Conservation (phyloP, 2,888 invertebrate species). For the Macrophya annulata region DNA sequence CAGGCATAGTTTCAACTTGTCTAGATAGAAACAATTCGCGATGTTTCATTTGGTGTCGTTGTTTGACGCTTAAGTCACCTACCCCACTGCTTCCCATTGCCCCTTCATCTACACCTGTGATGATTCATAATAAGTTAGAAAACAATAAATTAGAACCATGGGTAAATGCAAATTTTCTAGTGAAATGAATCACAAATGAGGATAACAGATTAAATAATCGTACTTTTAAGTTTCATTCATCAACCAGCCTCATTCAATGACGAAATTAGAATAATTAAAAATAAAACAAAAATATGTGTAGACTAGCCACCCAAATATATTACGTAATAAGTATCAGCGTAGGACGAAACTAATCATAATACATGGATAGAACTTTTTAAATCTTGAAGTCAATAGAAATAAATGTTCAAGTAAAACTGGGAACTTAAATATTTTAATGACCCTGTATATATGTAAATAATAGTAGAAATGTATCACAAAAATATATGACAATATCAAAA, state of each 20-base stretch:
- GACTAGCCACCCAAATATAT: neutral
- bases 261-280: constrained; percentile 64
- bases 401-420: neutral
- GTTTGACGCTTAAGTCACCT: constrained; percentile 89
- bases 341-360: neutral
- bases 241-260: neutral
- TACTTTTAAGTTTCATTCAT: neutral
- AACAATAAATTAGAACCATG: neutral
- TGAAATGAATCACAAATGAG: neutral
- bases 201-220: neutral
- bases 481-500: neutral
- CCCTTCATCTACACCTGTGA: constrained; percentile 76
- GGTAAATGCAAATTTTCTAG: neutral
- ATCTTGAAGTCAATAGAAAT: neutral
- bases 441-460: neutral
- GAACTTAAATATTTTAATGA: neutral
- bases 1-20: constrained; percentile 98
- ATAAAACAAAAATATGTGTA: constrained; percentile 47
- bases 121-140: neutral
- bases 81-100: constrained; percentile 82
- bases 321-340: neutral
- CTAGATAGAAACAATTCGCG: constrained; percentile 98
- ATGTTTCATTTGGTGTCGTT: constrained; percentile 98
- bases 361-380: neutral
- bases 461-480: neutral